Base-by-base conservation (phyloP, 2,888 invertebrate species). In the Kuschelorhynchus macadamiae region DNA sequence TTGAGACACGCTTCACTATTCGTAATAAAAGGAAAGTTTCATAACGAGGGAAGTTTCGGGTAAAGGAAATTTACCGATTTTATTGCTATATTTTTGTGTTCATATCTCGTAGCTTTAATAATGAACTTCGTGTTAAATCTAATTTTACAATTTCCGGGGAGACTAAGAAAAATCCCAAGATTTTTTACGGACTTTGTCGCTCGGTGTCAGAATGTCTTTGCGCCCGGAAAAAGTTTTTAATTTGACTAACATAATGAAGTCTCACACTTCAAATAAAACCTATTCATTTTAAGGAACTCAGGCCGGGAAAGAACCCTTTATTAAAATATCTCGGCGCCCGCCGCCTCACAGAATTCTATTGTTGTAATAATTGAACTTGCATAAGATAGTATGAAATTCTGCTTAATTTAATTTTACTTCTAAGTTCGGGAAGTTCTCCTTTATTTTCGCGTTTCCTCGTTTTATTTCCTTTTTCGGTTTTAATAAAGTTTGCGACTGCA, bases 311-410 rank as follows among this genome's bases (percentile, higher is more conserved):
- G 57, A 32, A 72, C 73, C 67, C 76, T 73, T 77, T 76, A 78
- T 79, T 80, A 79, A 79, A 81, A 80, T 80, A 80, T 78, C 77
- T 73, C 74, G 71, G 72, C 75, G 76, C 76, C 78, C 75, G 76
- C 76, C 78, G 56, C 49, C 57, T 77, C 76, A 74, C 75, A 74
- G 75, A 79, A 77, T 78, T 78, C 78, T 72, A 80, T 81, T 80
- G 80, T 81, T 77, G 77, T 77, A 78, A 79, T 79, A 80, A 81
- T 79, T 79, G 75, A 75, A 75, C 76, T 75, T 75, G 75, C 77
- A 77, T 74, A 78, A 75, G 74, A 72, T 67, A 74, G 73, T 74
- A 74, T 74, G 72, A 77, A 76, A 76, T 78, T 75, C 73, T 71
- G 68, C 74, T 75, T 79, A 78, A 79, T 77, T 77, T 77, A 79